Evolutionary conservation across 2,888 invertebrate genomes (phyloP).

Genomic region (Lomographa bimaculata): DNA sequence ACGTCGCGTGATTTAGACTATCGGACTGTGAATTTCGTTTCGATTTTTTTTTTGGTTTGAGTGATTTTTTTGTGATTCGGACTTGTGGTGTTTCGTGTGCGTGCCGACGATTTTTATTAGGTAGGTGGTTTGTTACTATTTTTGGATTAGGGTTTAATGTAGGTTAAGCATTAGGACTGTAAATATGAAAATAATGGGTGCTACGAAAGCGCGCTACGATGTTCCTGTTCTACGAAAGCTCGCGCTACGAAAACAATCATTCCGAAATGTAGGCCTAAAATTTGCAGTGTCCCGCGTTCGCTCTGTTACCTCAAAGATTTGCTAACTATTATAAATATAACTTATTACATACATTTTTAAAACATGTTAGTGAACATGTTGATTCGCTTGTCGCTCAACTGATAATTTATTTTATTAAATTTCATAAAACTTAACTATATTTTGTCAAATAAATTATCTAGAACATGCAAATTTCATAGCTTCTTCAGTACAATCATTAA

Average conservation of each 20-base stretch:
- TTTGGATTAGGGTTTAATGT: too few relatives aligned
- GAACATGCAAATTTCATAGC: too few relatives aligned
- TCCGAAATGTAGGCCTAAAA: slow-evolving; percentile 5
- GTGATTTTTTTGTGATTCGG: slow-evolving; percentile 50
- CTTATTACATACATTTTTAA: too few relatives aligned
- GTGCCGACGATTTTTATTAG: slow-evolving; percentile 34
- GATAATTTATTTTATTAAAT: too few relatives aligned
- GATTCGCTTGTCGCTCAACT: too few relatives aligned
- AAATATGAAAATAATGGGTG: neutral
- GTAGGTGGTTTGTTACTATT: slow-evolving; percentile 33
- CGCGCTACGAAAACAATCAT: slow-evolving; percentile 1
- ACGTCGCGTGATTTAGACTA: slow-evolving; percentile 52
- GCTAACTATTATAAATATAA: too few relatives aligned
- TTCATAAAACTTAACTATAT: too few relatives aligned
- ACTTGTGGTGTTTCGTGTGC: slow-evolving; percentile 38
- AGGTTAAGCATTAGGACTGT: too few relatives aligned
- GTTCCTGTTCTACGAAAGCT: slow-evolving; percentile 2
- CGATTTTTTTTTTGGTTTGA: slow-evolving; percentile 54
- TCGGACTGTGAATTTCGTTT: slow-evolving; percentile 54
- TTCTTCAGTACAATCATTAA: too few relatives aligned
- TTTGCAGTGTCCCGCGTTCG: neutral
- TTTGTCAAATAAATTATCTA: too few relatives aligned
- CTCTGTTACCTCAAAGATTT: too few relatives aligned
- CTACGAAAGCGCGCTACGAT: slow-evolving; percentile 9
- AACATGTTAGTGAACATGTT: too few relatives aligned